phyloP scores from a whole-genome alignment of 2,797 vertebrate species.

The Meda fulgida region DNA sequence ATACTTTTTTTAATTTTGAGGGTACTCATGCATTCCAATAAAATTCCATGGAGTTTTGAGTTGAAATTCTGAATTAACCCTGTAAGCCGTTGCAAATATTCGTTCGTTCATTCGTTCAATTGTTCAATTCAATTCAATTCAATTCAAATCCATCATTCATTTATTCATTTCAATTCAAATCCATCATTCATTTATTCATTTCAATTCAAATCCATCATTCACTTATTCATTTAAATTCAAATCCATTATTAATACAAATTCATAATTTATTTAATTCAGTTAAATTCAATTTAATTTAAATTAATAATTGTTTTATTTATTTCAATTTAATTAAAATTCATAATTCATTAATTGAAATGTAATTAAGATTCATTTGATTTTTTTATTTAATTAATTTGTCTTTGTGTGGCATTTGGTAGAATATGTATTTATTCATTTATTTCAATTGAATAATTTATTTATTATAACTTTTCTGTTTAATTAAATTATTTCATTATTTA shows the following conservation, averaged over 20 bases:
- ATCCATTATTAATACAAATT: not conserved
- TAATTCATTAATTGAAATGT: no score
- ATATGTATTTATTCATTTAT: no score
- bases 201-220: not conserved
- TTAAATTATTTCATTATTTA: no score
- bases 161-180: not conserved
- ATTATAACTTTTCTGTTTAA: not conserved
- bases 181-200: not conserved
- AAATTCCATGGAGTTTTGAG: not conserved
- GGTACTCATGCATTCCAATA: not conserved
- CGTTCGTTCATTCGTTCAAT: not conserved
- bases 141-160: no score
- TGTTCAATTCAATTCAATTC: not conserved
- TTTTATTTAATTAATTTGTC: no score
- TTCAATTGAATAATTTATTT: not conserved
- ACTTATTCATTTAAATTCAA: not conserved
- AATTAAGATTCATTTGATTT: no score
- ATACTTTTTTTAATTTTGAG: not conserved
- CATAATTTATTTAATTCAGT: not conserved
- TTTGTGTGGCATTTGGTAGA: no score
- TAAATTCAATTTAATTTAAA: no score
- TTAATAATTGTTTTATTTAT: not conserved
- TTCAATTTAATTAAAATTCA: not conserved
- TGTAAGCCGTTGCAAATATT: not conserved
- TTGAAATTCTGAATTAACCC: not conserved